A percentile compares a stretch with the other conserved stretches of the same genome.
phyloP scores from a whole-genome alignment of 2,888 invertebrate genomes.

The Amphipoea lucens region DNA sequence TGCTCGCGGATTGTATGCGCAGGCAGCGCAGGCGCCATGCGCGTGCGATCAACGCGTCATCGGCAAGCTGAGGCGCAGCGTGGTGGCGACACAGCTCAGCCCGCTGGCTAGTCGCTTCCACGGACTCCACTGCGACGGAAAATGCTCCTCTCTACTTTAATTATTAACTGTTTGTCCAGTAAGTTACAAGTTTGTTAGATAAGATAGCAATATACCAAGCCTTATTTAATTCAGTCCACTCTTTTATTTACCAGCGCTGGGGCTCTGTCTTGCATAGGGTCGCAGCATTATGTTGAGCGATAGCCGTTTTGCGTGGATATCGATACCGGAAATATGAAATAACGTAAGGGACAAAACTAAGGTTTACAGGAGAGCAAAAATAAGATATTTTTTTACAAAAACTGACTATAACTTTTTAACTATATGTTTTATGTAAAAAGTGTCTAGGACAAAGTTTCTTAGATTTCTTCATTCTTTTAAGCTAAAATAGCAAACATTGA shows the following conservation, averaged over 20 bases:
- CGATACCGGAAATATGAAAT: no score
- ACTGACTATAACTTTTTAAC: no score
- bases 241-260: neutral
- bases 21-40: neutral
- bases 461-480: no score
- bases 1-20: neutral
- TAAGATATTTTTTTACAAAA: no score
- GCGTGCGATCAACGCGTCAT: neutral
- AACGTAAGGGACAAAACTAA: no score
- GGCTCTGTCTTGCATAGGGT: no score
- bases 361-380: no score
- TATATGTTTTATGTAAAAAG: no score
- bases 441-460: no score
- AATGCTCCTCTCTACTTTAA: neutral
- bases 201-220: neutral
- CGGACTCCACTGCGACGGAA: neutral
- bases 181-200: neutral
- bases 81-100: neutral
- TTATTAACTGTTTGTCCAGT: neutral
- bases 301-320: no score
- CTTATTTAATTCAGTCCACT: neutral
- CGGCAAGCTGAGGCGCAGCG: neutral
- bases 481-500: no score
- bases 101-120: neutral
- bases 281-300: no score